phyloP scores from a whole-genome alignment of 2,888 invertebrate species.

The Entomobrya proxima region DNA sequence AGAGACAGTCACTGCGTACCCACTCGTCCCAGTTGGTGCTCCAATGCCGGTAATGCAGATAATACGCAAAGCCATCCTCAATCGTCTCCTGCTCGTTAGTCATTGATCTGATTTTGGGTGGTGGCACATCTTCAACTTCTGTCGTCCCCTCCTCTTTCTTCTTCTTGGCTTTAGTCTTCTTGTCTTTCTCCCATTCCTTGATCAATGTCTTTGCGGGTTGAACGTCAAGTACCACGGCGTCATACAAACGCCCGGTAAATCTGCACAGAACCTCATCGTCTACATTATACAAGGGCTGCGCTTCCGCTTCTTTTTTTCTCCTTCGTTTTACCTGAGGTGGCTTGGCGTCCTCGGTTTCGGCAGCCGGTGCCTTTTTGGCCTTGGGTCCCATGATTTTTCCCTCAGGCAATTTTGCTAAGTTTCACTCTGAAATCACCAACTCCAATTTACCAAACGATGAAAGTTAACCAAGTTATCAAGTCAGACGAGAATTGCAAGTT shows the following conservation, averaged over 20 bases:
- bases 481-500: no score
- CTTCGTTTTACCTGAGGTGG: no score
- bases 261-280: constrained; percentile 13
- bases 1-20: constrained; percentile 14
- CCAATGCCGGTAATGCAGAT: constrained; percentile 33
- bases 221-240: not conserved
- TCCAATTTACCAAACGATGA: no score
- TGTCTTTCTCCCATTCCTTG: not conserved
- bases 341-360: no score
- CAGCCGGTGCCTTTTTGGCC: no score
- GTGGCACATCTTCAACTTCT: no score
- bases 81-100: not conserved
- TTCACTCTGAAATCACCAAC: no score
- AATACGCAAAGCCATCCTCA: constrained; percentile 25
- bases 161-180: not conserved
- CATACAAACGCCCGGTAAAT: not conserved
- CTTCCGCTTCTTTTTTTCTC: no score
- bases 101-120: not conserved
- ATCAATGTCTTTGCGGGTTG: not conserved
- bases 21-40: constrained; percentile 31
- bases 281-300: not conserved
- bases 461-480: no score
- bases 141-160: not conserved
- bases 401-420: no score
- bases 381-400: no score